phyloP scores from a whole-genome alignment of 2,888 invertebrate species.

The Cataglyphis altisquamis region DNA sequence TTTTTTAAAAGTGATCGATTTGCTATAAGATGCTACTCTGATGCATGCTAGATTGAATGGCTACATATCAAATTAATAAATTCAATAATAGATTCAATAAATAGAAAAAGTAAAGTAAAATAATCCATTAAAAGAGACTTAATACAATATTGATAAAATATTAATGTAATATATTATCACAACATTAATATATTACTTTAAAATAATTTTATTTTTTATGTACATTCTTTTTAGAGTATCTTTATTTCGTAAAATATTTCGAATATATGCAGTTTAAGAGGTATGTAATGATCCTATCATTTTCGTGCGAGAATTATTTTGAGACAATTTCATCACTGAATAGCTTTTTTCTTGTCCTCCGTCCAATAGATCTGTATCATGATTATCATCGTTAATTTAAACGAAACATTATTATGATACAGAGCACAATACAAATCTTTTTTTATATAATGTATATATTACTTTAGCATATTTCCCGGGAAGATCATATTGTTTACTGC shows the following conservation, averaged over 20 bases:
- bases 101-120: neutral
- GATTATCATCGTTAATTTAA: neutral
- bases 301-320: neutral
- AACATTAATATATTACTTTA: neutral
- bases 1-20: conserved; percentile 7
- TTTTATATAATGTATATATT: neutral
- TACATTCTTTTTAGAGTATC: neutral
- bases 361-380: neutral
- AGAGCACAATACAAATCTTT: neutral
- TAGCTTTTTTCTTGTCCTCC: neutral
- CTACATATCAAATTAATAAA: neutral
- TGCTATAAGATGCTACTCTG: neutral
- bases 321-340: neutral
- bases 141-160: neutral
- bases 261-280: neutral
- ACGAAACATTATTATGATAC: neutral
- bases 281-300: neutral
- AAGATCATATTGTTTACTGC: neutral
- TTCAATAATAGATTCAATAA: neutral
- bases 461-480: neutral
- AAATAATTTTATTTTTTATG: neutral
- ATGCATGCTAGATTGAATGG: conserved; percentile 3
- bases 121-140: neutral
- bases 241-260: neutral
- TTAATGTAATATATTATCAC: neutral